Percentiles rank a stretch among this genome's conserved stretches.
Conservation (phyloP, 1,140 invertebrate genomes). For the Cheumatopsyche charites region DNA sequence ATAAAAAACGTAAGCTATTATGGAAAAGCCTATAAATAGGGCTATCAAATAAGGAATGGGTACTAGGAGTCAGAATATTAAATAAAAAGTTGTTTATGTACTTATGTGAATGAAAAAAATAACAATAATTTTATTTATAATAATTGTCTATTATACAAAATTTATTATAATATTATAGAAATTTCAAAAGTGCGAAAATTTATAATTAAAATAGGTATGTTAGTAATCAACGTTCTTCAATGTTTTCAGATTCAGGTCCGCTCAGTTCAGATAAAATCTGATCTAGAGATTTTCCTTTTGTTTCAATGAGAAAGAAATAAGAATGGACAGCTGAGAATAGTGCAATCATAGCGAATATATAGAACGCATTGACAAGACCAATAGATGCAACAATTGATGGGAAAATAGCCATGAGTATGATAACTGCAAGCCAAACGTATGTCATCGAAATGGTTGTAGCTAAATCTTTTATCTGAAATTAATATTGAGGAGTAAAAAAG, state of each 20-base stretch:
- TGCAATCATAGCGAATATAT: slow-evolving; percentile 36
- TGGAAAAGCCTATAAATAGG: background rate
- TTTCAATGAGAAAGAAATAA: slow-evolving; percentile 38
- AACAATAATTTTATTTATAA: too few relatives aligned
- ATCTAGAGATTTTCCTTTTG: slow-evolving; percentile 41
- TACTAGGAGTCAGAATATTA: background rate
- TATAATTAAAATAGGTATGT: too few relatives aligned
- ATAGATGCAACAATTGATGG: slow-evolving; percentile 19
- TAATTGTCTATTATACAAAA: too few relatives aligned
- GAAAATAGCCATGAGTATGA: slow-evolving; percentile 33
- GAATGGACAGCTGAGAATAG: slow-evolving; percentile 28
- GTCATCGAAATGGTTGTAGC: slow-evolving; percentile 34
- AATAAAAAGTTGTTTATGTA: background rate
- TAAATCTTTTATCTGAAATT: slow-evolving; percentile 42
- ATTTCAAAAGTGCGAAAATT: too few relatives aligned
- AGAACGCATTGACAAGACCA: slow-evolving; percentile 39
- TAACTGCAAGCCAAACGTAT: slow-evolving; percentile 33
- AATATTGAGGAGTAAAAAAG: too few relatives aligned
- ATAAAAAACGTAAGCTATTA: too few relatives aligned
- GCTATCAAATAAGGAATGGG: background rate
- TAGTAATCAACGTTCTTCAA: too few relatives aligned
- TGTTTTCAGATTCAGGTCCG: background rate
- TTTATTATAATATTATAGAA: too few relatives aligned
- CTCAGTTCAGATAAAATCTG: slow-evolving; percentile 25
- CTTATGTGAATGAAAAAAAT: too few relatives aligned